Percentiles rank a stretch among this genome's conserved stretches.
Conservation (phyloP, 2,797 vertebrate species). For the Tragopan temminckii region DNA sequence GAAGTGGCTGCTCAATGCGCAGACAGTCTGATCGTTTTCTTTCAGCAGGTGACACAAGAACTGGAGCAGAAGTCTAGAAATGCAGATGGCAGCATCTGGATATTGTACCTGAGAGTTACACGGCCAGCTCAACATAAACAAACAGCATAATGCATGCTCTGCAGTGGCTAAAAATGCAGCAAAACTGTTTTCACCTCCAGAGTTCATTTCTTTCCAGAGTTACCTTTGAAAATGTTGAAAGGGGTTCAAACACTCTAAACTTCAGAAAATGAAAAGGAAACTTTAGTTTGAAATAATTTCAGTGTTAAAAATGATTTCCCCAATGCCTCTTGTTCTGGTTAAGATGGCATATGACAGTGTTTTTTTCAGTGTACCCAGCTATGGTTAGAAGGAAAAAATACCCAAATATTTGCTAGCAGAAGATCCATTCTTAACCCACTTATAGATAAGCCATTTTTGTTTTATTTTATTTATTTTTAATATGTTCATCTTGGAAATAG, state of each 20-base stretch:
- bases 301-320: neutral
- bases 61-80: slow-evolving; percentile 9
- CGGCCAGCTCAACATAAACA: neutral
- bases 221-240: neutral
- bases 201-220: neutral
- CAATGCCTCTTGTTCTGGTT: neutral
- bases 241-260: neutral
- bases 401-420: neutral
- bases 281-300: neutral
- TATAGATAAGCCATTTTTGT: neutral
- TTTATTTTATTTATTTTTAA: too few species aligned
- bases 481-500: neutral
- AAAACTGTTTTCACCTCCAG: neutral
- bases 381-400: neutral
- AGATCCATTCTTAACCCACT: neutral
- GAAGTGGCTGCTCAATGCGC: slow-evolving; percentile 34
- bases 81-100: neutral
- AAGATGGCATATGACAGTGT: neutral
- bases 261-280: neutral
- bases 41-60: slow-evolving; percentile 59
- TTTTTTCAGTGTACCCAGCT: neutral
- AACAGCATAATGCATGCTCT: neutral
- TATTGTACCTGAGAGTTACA: neutral
- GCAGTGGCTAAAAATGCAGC: neutral
- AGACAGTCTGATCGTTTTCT: slow-evolving; percentile 3